Evolutionary conservation across 2,113 vertebrate genomes (phyloP), one percentile per base, ranked within the genome.

Genomic region (Morone chrysops): DNA sequence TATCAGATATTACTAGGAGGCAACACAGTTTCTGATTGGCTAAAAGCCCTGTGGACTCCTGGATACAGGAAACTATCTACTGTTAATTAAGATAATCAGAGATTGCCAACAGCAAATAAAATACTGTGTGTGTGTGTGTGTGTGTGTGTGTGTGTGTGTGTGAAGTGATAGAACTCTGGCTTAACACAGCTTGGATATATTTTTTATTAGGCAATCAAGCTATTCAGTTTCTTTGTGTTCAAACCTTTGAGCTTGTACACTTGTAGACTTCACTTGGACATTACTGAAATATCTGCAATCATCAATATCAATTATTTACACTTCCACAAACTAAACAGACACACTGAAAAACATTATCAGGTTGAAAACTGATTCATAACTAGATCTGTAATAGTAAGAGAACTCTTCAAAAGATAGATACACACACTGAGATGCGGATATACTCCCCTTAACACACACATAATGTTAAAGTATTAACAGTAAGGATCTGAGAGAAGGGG

Each of bases 401-500:
- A 72, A 59, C 16, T 51, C 20, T 56, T 43, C 50, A n/a, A 4
- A 40, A 81, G 57, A 60, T 9, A 4, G 57, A 82, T 31, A 45
- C 45, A 41, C 57, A 63, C 73, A 56, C 62, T 14, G 5, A 50
- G 11, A 69, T 4, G 9, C 17, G 56, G 53, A 51, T 72, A 41
- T 9, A 53, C 63, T 54, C 54, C 11, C 69, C 36, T 38, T 41
- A 11, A 70, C 87, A 84, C 86, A 80, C 48, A 84, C 56, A 61
- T 17, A 13, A 36, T 47, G 53, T 54, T 89, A 14, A 91, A 90
- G 91, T 88, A 92, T 92, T 92, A 82, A 91, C 17, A 73, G 36
- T 22, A 40, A 67, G 59, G 60, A 83, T 88, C 73, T 75, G 72
- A 83, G 56, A 51, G 62, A 54, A 36, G n/a, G 66, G 56, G 40